Evolutionary conservation across 2,797 vertebrate genomes (phyloP), one percentile per base, ranked within the genome.

Genomic region (Hippopotamyrus pictus): DNA sequence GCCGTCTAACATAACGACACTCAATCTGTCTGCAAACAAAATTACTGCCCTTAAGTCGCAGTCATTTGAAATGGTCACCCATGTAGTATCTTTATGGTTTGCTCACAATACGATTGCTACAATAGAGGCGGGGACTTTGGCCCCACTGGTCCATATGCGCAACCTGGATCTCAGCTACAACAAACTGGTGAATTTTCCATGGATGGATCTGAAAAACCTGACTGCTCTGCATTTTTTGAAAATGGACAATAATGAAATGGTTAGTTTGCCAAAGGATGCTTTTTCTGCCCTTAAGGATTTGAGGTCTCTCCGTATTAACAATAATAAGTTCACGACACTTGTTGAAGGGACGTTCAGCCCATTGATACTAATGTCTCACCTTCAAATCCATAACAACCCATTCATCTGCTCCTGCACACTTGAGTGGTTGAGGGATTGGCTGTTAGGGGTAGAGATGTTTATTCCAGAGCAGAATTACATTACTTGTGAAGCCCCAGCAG

Each of bases 121-220:
- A 8, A 94, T 99, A 0, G 97, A 99, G 93, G 92, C 89, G 0
- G 96, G 96, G 37, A 95, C 97, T 0, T 93, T 99, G 50, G 95
- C 97, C 4, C 95, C 96, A 5, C 93, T 99, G 90, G 93, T 94
- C 54, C 97, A 98, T 93, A 96, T 99, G 5, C 97, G 96, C 92
- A 99, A 99, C 94, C 95, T 99, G 57, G 99, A 99, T 94, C 93
- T 99, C 90, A 99, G 99, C 94, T 91, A 97, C 94, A 99, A 99
- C 94, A 97, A 97, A 93, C 97, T 99, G 0, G 95, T 94, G 0
- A 93, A 96, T 91, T 99, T 99, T 92, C 98, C 99, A 0, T 99
- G 99, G 99, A 96, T 94, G 88, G 98, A 99, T 90, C 94, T 99
- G 91, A 92, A 89, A 37, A 98, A 97, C 93, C 96, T 99, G 88